Evolutionary conservation across 2,888 invertebrate genomes (phyloP), one percentile per base, ranked within the genome.

Genomic region (Cantharis nigra): DNA sequence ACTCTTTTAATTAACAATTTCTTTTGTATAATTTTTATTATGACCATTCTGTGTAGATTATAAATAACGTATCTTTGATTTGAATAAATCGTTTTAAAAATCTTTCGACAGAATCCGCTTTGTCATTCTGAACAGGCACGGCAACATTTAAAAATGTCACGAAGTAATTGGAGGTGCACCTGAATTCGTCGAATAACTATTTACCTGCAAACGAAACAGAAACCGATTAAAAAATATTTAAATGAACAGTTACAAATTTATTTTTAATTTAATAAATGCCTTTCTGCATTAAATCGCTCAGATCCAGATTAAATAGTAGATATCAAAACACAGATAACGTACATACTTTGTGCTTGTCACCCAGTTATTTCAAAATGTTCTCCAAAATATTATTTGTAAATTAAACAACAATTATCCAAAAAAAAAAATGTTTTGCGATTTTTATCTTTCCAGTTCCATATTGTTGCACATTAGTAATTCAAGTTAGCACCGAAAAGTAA

Each of bases 71-170:
- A 23, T 28, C 14, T 75, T 63, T 26, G 73, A 77, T 70, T 77
- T 77, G 64, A 72, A 76, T 67, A 76, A 76, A 72, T 72, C 20
- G 63, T 67, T 76, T 76, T 76, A 26, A 67, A 76, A 80, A 81
- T 79, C 78, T 77, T 75, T 72, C 70, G 78, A 74, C 71, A 78
- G 78, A 81, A 80, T 78, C 74, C 77, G 81, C 81, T 78, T 80
- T 74, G 80, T 81, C 81, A 80, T 80, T 73, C 76, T 71, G 74
- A 78, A 79, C 79, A 78, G 79, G 80, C 79, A 75, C 74, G 79
- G 79, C 79, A 79, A 79, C 78, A 78, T 79, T 74, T 78, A 65
- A 75, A 74, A 80, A 77, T 79, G 80, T 76, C 80, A 76, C 77
- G 75, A 78, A 75, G 78, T 74, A 78, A 75, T 80, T 71, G 78